A percentile compares a stretch with the other conserved stretches of the same genome.
Evolutionary conservation across 2,797 vertebrate species (phyloP).

Genomic region (Octomys mimax): DNA sequence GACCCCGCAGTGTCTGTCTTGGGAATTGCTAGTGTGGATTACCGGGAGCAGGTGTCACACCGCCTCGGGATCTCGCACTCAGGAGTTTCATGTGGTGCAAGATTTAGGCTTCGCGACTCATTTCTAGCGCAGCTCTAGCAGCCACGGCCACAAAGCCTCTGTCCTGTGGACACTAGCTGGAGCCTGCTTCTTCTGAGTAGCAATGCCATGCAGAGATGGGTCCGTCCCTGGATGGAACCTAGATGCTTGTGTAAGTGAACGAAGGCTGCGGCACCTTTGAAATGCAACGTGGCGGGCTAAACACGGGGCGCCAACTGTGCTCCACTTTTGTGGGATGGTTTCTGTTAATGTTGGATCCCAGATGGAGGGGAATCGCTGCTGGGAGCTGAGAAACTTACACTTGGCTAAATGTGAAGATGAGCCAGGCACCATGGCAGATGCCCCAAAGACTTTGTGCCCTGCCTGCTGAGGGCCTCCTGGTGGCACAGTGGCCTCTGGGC

Average conservation of each 20-base stretch:
- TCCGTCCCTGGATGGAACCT: neutral
- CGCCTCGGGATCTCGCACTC: neutral
- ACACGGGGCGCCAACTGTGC: neutral
- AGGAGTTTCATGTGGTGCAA: neutral
- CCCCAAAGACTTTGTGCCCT: rapidly evolving
- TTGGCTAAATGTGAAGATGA: neutral
- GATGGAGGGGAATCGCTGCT: neutral
- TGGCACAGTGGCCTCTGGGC: neutral
- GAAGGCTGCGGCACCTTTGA: neutral
- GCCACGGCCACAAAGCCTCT: neutral
- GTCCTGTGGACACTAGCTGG: neutral
- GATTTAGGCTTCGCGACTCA: neutral
- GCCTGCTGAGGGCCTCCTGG: neutral
- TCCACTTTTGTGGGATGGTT: neutral
- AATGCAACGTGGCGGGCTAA: neutral
- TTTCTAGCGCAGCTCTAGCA: neutral
- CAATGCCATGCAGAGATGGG: rapidly evolving
- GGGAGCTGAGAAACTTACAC: neutral
- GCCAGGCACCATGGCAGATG: neutral
- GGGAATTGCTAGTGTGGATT: rapidly evolving
- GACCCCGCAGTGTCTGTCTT: neutral
- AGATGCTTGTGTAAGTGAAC: neutral
- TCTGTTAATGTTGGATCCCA: neutral
- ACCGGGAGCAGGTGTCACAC: neutral
- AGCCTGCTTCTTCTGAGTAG: neutral